phyloP scores from a whole-genome alignment of 2,888 invertebrate species.

The Stramonita haemastoma region DNA sequence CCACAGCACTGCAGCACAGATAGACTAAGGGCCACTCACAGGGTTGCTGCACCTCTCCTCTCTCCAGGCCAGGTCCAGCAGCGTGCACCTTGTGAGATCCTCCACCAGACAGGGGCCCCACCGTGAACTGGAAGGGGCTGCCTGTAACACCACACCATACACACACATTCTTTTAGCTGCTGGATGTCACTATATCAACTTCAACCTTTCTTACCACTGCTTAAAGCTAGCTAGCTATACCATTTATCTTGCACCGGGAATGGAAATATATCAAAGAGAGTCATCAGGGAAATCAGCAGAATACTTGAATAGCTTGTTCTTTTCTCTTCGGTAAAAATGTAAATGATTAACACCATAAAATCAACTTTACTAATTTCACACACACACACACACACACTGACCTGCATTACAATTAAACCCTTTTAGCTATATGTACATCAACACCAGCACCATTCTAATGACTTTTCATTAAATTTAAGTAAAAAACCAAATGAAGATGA shows the following conservation, averaged over 20 bases:
- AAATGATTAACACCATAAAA: no score
- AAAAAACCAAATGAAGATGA: no score
- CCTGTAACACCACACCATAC: constrained; percentile 80
- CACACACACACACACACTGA: background rate
- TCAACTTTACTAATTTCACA: no score
- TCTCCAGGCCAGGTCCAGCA: constrained; percentile 94
- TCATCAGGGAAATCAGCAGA: background rate
- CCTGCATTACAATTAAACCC: background rate
- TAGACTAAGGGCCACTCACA: constrained; percentile 81
- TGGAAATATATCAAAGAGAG: no score
- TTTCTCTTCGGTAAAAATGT: background rate
- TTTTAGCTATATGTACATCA: background rate
- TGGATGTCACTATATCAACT: background rate
- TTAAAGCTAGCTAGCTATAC: background rate
- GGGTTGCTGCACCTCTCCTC: constrained; percentile 90
- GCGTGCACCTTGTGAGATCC: constrained; percentile 98
- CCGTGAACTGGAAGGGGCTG: constrained; percentile 99
- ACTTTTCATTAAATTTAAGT: background rate
- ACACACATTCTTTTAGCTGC: background rate
- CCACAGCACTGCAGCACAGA: no score
- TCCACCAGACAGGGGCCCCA: constrained; percentile 95
- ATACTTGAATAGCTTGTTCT: background rate
- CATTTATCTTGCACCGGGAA: background rate
- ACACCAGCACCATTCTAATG: background rate
- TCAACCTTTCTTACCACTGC: no score